Conservation (phyloP, 2,113 vertebrate genomes). For the Ifrita kowaldi region DNA sequence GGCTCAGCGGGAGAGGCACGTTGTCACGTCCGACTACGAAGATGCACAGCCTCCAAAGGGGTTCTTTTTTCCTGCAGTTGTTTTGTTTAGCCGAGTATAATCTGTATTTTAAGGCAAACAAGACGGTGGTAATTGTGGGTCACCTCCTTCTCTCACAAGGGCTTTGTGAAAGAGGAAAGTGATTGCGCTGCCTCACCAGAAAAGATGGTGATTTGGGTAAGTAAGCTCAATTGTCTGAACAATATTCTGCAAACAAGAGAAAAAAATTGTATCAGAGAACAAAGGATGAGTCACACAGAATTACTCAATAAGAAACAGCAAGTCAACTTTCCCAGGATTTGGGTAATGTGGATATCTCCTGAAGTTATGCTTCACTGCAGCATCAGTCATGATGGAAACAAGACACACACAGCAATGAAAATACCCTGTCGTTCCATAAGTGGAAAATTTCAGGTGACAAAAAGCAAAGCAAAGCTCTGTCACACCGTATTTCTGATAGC, state of each 20-base stretch:
- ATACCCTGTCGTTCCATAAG: not conserved
- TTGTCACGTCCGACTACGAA: not conserved
- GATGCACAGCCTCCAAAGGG: not conserved
- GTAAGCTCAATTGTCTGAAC: not conserved
- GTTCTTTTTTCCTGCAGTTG: not conserved
- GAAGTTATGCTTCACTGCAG: not conserved
- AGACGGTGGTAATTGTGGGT: not conserved
- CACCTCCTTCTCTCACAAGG: not conserved
- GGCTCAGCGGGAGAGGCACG: not conserved
- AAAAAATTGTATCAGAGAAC: not conserved
- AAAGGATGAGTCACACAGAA: conserved; percentile 27
- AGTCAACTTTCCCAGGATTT: not conserved
- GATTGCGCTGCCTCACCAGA: not conserved
- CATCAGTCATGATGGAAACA: not conserved
- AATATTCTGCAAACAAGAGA: conserved; percentile 1
- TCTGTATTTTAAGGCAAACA: not conserved
- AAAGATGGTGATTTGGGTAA: not conserved
- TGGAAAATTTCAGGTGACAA: not conserved
- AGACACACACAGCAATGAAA: not conserved
- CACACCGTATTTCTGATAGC: not conserved
- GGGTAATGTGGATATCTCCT: not conserved
- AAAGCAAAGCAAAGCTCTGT: not conserved
- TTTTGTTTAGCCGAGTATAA: not conserved
- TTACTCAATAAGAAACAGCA: not conserved
- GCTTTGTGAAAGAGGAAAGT: not conserved